phyloP scores from a whole-genome alignment of 2,797 vertebrate species.

The Uromys caudimaculatus region DNA sequence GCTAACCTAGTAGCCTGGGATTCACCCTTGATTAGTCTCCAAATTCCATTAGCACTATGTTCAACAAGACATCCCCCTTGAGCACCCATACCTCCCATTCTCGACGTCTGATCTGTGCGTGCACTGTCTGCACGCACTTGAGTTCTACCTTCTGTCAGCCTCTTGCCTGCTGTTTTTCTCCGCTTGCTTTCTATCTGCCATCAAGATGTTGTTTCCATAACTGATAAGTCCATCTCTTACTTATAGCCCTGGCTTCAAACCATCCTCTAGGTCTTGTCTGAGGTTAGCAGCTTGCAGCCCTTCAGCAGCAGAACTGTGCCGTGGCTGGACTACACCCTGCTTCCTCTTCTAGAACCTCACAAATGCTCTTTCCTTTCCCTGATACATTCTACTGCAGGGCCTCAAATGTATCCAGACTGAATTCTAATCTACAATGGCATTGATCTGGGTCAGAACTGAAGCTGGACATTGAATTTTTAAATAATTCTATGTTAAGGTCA shows the following conservation, averaged over 20 bases:
- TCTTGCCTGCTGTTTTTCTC: background rate
- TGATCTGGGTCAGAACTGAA: slow-evolving; percentile 32
- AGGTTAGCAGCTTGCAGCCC: background rate
- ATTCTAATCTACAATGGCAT: background rate
- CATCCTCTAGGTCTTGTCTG: background rate
- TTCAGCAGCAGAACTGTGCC: background rate
- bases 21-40: background rate
- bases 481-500: slow-evolving; percentile 32
- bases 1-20: background rate
- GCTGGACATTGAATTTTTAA: slow-evolving; percentile 24
- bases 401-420: background rate
- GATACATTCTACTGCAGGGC: background rate
- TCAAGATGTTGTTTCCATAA: background rate
- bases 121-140: background rate
- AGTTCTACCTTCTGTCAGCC: background rate
- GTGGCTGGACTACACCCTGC: background rate
- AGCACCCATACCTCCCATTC: background rate
- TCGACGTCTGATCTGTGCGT: background rate
- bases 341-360: slow-evolving; percentile 21
- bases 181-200: background rate
- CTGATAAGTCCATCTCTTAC: background rate
- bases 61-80: background rate
- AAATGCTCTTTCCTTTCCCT: background rate
- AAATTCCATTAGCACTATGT: background rate
- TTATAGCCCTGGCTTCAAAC: background rate